These are phyloP conservation scores for Equus przewalskii DNA, from an alignment of 2,113 vertebrate genomes.

Conservation along the genomic window DNA sequence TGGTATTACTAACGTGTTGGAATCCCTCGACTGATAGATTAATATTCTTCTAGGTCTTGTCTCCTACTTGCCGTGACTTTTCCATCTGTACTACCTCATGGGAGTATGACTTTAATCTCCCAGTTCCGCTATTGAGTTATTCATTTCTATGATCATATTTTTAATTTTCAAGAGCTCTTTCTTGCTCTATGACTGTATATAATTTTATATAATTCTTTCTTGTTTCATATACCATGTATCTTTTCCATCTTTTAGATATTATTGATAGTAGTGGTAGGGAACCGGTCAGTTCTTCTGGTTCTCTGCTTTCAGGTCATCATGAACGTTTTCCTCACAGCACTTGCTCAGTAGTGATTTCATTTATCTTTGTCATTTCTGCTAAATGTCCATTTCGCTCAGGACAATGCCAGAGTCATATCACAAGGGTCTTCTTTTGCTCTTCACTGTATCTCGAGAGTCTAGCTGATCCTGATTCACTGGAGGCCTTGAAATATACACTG, in stretches of 20 bases:
- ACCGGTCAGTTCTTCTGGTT: not conserved
- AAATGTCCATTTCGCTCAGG: not conserved
- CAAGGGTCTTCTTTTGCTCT: not conserved
- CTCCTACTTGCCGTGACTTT: too few species aligned
- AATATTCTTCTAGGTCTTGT: too few species aligned
- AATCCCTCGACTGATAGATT: too few species aligned
- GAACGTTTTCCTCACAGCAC: too few species aligned
- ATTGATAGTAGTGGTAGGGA: too few species aligned
- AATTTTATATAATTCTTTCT: not conserved
- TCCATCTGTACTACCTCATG: too few species aligned
- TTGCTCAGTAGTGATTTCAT: too few species aligned
- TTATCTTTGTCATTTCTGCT: not conserved
- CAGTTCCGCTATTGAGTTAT: too few species aligned
- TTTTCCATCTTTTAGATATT: not conserved
- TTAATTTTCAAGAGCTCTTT: not conserved
- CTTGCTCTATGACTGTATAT: not conserved
- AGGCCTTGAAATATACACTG: too few species aligned
- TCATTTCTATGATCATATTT: not conserved
- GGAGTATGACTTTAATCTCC: too few species aligned
- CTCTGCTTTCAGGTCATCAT: not conserved
- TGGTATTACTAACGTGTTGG: too few species aligned
- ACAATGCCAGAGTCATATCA: too few species aligned
- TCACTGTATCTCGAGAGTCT: not conserved
- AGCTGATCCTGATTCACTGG: not conserved
- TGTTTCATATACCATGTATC: not conserved